These are phyloP conservation scores for Bos taurus DNA, from an alignment of 2,113 vertebrate species.

Conservation along the genomic window ARS-UCD2.0 NC_037352.1:17772501-17773000, in stretches of 20 bases:
- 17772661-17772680: not conserved
- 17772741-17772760: not conserved
- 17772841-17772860: not conserved
- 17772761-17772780: not conserved
- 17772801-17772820: not conserved
- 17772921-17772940: not conserved
- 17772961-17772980: not conserved
- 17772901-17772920: not conserved
- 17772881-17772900: not conserved
- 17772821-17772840: not conserved
- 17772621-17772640: not conserved
- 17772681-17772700: not conserved
- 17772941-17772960: accelerated
- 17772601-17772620: not conserved
- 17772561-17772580: accelerated
- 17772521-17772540: not conserved
- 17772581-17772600: not conserved
- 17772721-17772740: not conserved
- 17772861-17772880: not conserved
- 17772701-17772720: not conserved
- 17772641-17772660: not conserved
- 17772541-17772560: not conserved
- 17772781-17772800: not conserved
- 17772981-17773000: too few relatives aligned
- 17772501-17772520: too few relatives aligned